These are phyloP conservation scores for Globodera rostochiensis DNA, from an alignment of 1,140 invertebrate species.

Conservation along the genomic window DNA sequence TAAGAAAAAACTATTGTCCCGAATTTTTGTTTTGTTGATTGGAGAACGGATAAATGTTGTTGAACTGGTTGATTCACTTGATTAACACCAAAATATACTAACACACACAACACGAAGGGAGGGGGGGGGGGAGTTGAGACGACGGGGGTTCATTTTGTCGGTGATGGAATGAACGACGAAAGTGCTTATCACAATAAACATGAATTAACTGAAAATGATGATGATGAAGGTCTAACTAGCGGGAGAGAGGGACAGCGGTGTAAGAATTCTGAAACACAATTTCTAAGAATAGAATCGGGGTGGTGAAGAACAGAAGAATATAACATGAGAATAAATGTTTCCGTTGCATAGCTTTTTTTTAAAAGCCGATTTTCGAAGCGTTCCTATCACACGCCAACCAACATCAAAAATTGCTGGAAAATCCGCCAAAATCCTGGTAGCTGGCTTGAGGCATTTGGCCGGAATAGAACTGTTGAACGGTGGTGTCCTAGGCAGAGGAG, in stretches of 20 bases:
- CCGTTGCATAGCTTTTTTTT: too few relatives aligned
- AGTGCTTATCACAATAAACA: neutral
- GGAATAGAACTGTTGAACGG: constrained; percentile 35
- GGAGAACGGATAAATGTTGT: constrained; percentile 28
- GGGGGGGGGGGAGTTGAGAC: too few relatives aligned
- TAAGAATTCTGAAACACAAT: too few relatives aligned
- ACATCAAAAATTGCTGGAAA: constrained; percentile 6
- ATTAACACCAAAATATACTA: too few relatives aligned
- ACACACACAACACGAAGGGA: too few relatives aligned
- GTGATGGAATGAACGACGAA: neutral
- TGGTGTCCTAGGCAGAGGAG: constrained; percentile 20
- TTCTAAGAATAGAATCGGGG: too few relatives aligned
- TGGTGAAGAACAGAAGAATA: too few relatives aligned
- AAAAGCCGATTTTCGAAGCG: too few relatives aligned
- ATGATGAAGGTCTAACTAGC: neutral
- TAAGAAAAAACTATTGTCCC: neutral
- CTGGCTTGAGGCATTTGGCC: constrained; percentile 28
- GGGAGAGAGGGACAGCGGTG: neutral
- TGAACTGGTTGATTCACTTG: too few relatives aligned
- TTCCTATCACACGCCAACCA: neutral
- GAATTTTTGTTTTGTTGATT: constrained; percentile 6
- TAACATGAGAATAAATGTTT: too few relatives aligned
- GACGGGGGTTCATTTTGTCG: neutral
- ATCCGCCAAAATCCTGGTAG: constrained; percentile 31
- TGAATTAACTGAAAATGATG: neutral